phyloP scores from a whole-genome alignment of 2,797 vertebrate genomes.

The Danio aesculapii region DNA sequence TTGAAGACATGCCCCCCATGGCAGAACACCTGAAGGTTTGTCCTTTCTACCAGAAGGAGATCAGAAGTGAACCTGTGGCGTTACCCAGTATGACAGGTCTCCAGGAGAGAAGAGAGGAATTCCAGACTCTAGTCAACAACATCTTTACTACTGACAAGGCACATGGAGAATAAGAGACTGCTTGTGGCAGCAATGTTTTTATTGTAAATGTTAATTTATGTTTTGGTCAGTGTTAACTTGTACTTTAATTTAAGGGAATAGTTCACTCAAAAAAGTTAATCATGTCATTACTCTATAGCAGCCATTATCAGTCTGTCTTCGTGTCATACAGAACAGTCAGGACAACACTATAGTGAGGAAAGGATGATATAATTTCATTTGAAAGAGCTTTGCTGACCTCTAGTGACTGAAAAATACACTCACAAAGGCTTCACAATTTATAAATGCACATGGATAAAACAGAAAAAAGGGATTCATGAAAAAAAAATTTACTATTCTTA shows the following conservation, averaged over 20 bases:
- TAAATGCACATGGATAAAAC: too few species aligned
- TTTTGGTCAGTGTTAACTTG: background rate
- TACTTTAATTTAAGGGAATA: too few species aligned
- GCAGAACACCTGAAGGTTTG: constrained; percentile 90
- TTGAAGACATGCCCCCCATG: constrained; percentile 78
- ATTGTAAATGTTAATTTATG: background rate
- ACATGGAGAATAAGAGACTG: background rate
- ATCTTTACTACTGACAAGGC: background rate
- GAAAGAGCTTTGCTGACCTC: background rate
- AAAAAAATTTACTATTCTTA: too few species aligned
- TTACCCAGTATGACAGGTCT: constrained; percentile 77
- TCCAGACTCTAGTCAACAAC: constrained; percentile 72
- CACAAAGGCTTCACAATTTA: too few species aligned
- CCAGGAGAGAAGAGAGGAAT: constrained; percentile 60
- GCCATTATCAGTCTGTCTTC: too few species aligned
- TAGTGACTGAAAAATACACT: constrained; percentile 11
- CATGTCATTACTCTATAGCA: too few species aligned
- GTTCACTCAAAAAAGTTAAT: too few species aligned
- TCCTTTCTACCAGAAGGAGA: constrained; percentile 83
- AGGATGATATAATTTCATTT: background rate
- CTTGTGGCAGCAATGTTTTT: background rate
- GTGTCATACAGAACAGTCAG: too few species aligned
- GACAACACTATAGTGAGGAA: too few species aligned
- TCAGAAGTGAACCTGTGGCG: constrained; percentile 78
- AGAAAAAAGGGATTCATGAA: too few species aligned